Conservation (phyloP, 2,797 vertebrate genomes). For the Labeo calbasu region DNA sequence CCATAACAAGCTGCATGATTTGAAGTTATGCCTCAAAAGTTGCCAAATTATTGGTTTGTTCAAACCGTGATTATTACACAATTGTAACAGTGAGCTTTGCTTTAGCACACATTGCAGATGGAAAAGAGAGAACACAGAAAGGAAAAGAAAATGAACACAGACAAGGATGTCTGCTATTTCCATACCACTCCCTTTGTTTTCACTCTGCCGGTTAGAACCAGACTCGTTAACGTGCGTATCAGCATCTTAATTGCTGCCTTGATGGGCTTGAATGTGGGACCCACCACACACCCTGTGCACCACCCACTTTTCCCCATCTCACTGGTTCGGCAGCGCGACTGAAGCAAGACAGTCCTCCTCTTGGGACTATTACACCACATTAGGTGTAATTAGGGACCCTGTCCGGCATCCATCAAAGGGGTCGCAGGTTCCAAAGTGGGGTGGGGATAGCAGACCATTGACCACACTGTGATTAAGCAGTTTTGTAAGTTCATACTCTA, state of each 20-base stretch:
- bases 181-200: slow-evolving; percentile 43
- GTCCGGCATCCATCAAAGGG: slow-evolving; percentile 60
- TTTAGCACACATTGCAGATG: neutral
- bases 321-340: slow-evolving; percentile 37
- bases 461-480: slow-evolving; percentile 21
- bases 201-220: slow-evolving; percentile 18
- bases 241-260: slow-evolving; percentile 60
- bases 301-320: slow-evolving; percentile 22
- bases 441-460: slow-evolving; percentile 38
- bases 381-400: slow-evolving; percentile 64
- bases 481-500: slow-evolving; percentile 18
- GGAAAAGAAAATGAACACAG: neutral
- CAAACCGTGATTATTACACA: too few species aligned
- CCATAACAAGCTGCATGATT: neutral
- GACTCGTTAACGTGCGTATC: slow-evolving; percentile 56
- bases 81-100: too few species aligned
- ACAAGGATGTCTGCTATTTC: neutral
- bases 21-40: neutral
- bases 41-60: neutral
- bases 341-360: slow-evolving; percentile 51
- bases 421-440: slow-evolving; percentile 24
- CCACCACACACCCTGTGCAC: slow-evolving; percentile 53
- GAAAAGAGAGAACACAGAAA: slow-evolving; percentile 35
- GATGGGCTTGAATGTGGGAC: slow-evolving; percentile 52
- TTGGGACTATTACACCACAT: slow-evolving; percentile 64